Evolutionary conservation across 2,888 invertebrate genomes (phyloP).

Genomic region (Agriopis aurantiaria): DNA sequence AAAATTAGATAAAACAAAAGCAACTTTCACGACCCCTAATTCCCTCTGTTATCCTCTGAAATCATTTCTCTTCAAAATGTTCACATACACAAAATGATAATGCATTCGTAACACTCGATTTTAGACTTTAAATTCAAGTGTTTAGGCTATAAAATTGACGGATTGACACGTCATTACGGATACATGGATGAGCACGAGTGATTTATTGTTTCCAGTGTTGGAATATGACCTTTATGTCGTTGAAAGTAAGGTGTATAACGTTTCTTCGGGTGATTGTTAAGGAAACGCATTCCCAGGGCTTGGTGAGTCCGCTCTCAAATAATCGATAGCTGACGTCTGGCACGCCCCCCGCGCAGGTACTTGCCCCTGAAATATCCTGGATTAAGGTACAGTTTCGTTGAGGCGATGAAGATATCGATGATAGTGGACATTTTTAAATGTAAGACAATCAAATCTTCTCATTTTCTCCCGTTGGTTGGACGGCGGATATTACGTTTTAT

Average conservation of each 20-base stretch:
- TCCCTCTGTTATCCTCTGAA: constrained; percentile 64
- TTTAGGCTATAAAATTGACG: constrained; percentile 60
- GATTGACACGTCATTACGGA: constrained; percentile 62
- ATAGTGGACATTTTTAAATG: too few relatives aligned
- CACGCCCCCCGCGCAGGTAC: constrained; percentile 71
- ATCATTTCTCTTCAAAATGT: constrained; percentile 69
- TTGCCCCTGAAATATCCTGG: constrained; percentile 61
- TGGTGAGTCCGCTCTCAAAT: constrained; percentile 82
- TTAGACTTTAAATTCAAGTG: constrained; percentile 50
- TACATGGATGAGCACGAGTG: constrained; percentile 69
- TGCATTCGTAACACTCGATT: constrained; percentile 49
- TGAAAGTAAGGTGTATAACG: constrained; percentile 60
- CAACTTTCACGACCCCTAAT: constrained; percentile 48
- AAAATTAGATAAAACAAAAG: constrained; percentile 35
- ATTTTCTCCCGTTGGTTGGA: too few relatives aligned
- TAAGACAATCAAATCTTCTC: too few relatives aligned
- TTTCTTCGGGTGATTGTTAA: constrained; percentile 56
- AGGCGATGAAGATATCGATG: constrained; percentile 2
- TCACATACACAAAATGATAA: constrained; percentile 69
- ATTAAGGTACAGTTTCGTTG: constrained; percentile 53
- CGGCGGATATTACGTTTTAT: too few relatives aligned
- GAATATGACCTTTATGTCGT: constrained; percentile 57
- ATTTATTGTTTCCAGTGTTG: constrained; percentile 59
- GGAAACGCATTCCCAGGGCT: constrained; percentile 73
- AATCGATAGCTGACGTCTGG: constrained; percentile 86